These are phyloP conservation scores for Poeciliopsis infans DNA, from an alignment of 2,797 vertebrate genomes.

Conservation along the genomic window DNA sequence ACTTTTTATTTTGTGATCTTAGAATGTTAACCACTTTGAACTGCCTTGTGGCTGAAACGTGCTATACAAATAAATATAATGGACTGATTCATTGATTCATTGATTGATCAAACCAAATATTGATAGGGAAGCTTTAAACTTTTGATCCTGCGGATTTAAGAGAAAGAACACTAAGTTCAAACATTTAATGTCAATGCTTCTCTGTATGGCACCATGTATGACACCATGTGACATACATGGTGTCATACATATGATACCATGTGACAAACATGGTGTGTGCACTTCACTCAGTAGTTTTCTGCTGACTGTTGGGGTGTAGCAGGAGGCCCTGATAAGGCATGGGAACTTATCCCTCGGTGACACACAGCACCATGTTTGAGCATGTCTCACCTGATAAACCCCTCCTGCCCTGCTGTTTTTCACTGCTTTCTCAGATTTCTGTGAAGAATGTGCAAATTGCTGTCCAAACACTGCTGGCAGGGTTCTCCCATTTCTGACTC, in stretches of 20 bases:
- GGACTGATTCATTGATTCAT: no score
- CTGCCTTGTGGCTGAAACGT: no score
- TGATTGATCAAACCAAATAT: not conserved
- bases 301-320: constrained; percentile 34
- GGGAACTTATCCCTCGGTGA: constrained; percentile 61
- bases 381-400: constrained; percentile 69
- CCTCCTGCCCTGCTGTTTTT: constrained; percentile 38
- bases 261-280: not conserved
- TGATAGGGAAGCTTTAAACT: not conserved
- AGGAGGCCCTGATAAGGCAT: constrained; percentile 63
- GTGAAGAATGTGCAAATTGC: constrained; percentile 75
- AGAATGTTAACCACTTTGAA: no score
- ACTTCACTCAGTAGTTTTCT: constrained; percentile 27
- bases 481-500: constrained; percentile 65
- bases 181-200: not conserved
- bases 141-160: not conserved
- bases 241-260: not conserved
- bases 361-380: constrained; percentile 61
- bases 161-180: not conserved
- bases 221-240: not conserved
- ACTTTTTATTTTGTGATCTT: no score
- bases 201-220: not conserved
- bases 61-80: no score
- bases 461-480: constrained; percentile 75
- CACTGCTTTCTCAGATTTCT: constrained; percentile 73